Conservation (phyloP, 2,888 invertebrate genomes). For the Mesorhabditis sp. region DNA sequence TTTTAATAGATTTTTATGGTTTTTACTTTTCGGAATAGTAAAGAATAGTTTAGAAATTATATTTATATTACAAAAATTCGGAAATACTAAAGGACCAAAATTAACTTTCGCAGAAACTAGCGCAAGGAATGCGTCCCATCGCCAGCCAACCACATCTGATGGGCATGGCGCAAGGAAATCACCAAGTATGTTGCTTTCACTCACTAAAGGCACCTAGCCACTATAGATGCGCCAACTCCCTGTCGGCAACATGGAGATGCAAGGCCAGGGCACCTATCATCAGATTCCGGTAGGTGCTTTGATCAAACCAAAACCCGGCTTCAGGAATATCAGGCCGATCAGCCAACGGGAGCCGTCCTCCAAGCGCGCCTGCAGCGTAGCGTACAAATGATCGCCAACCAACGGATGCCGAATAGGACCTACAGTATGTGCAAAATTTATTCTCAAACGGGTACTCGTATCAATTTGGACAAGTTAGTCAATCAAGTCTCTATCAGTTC, state of each 20-base stretch:
- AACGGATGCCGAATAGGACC: neutral
- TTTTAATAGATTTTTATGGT: too few species aligned
- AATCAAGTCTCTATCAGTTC: conserved; percentile 12
- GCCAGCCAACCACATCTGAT: conserved; percentile 5
- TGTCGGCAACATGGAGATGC: neutral
- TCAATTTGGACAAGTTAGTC: neutral
- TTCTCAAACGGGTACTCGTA: too few species aligned
- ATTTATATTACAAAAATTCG: too few species aligned
- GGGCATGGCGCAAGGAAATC: neutral
- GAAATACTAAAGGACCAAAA: too few species aligned
- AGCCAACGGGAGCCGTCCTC: conserved; percentile 5
- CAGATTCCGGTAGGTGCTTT: neutral
- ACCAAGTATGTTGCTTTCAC: too few species aligned
- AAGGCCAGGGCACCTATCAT: neutral
- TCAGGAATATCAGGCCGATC: neutral
- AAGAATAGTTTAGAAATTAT: too few species aligned
- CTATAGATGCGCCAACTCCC: neutral
- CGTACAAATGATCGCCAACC: neutral
- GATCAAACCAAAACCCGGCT: neutral
- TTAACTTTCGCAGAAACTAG: neutral
- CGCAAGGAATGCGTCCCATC: neutral
- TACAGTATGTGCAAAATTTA: too few species aligned
- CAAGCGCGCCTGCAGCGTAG: neutral
- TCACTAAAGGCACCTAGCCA: neutral
- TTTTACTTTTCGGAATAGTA: too few species aligned